A percentile compares a stretch with the other conserved stretches of the same genome.
Evolutionary conservation across 2,888 invertebrate genomes (phyloP).

Genomic region (Blastobasis lacticolella): DNA sequence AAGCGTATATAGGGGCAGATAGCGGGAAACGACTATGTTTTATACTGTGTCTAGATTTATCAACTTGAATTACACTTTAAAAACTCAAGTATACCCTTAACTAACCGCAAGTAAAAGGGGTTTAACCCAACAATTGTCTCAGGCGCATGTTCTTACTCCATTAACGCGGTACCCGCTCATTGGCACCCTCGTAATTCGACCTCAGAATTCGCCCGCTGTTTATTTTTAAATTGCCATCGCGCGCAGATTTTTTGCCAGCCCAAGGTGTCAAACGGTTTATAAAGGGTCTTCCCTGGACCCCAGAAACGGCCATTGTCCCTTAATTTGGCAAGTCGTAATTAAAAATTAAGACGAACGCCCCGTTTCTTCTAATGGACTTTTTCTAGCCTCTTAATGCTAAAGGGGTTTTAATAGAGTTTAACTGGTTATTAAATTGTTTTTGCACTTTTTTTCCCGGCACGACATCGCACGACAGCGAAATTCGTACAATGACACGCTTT

Average conservation of each 20-base stretch:
- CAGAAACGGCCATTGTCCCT: conserved; percentile 30
- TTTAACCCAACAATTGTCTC: no score
- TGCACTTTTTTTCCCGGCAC: conserved; percentile 1
- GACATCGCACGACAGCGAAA: no score
- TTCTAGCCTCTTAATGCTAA: conserved; percentile 12
- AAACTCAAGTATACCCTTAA: no score
- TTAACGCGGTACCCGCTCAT: background rate
- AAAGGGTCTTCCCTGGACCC: conserved; percentile 24
- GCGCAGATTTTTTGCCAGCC: conserved; percentile 44
- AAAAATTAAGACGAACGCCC: conserved; percentile 51
- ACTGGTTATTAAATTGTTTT: conserved; percentile 52
- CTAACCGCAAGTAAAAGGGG: no score
- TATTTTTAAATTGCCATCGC: conserved; percentile 14
- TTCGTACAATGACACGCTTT: no score
- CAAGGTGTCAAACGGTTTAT: conserved; percentile 52
- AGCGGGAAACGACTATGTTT: no score
- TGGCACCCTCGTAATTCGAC: conserved; percentile 24
- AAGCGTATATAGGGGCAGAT: no score
- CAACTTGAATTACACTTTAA: no score
- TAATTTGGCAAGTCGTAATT: conserved; percentile 47
- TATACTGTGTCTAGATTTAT: no score
- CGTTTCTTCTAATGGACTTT: conserved; percentile 37
- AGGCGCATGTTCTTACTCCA: no score
- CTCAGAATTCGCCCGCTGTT: conserved; percentile 19
- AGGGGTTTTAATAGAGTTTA: conserved; percentile 29